Evolutionary conservation across 2,797 vertebrate genomes (phyloP).

Genomic region (Oreochromis grahami): DNA sequence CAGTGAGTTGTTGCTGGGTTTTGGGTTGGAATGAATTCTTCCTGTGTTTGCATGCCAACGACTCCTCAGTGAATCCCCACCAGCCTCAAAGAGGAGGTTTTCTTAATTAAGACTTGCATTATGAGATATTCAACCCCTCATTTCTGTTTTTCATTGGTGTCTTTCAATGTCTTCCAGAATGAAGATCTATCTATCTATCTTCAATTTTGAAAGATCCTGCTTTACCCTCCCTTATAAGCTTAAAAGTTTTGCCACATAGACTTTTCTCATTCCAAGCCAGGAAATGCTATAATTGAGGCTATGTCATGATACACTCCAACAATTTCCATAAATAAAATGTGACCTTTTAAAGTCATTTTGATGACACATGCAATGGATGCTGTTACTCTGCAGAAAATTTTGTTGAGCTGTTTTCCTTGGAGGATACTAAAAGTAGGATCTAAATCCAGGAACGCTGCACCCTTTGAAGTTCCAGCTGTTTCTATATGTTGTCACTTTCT

Average conservation of each 20-base stretch:
- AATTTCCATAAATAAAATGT: not conserved
- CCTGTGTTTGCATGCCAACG: slow-evolving; percentile 11
- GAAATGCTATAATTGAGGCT: not conserved
- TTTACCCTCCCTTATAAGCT: not conserved
- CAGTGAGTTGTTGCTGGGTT: slow-evolving; percentile 31
- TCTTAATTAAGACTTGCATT: not conserved
- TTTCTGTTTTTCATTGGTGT: not conserved
- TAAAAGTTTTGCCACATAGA: not conserved
- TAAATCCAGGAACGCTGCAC: not conserved
- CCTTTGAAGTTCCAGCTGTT: not conserved
- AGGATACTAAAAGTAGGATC: not conserved
- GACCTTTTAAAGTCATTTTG: not conserved
- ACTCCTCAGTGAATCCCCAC: slow-evolving; percentile 17
- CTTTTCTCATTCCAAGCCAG: not conserved
- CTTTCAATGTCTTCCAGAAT: not conserved
- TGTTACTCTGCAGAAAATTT: not conserved
- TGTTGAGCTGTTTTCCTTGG: not conserved
- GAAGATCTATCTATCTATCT: not conserved
- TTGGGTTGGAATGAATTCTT: slow-evolving; percentile 43
- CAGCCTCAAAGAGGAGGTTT: not conserved
- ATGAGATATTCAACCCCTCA: not conserved
- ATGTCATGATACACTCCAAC: not conserved
- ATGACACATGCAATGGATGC: not conserved
- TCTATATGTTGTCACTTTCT: not conserved
- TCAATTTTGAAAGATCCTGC: not conserved